Evolutionary conservation across 2,797 vertebrate genomes (phyloP).

Genomic region (Gymnopithys bicolor): DNA sequence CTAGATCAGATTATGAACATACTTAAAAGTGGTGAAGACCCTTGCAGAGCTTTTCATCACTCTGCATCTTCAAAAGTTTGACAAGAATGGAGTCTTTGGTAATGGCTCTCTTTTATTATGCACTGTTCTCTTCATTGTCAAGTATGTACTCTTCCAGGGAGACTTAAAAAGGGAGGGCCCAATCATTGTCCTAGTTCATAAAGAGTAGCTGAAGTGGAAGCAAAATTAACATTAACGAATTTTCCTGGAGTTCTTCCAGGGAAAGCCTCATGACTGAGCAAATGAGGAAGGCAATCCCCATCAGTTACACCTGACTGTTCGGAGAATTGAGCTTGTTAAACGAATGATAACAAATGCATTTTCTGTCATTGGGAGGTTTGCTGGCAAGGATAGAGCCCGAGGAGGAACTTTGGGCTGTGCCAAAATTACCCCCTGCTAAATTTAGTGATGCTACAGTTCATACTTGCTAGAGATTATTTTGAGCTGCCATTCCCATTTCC

Average conservation of each 20-base stretch:
- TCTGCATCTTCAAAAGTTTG: not conserved
- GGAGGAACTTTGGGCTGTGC: not conserved
- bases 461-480: not conserved
- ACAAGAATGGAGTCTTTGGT: not conserved
- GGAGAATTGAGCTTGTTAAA: not conserved
- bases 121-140: not conserved
- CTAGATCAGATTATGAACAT: not conserved
- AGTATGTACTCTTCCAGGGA: not conserved
- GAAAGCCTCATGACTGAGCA: not conserved
- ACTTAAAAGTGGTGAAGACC: not conserved
- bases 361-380: not conserved
- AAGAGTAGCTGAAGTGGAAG: not conserved
- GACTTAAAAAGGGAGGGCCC: not conserved
- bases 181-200: not conserved
- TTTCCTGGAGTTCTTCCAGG: not conserved
- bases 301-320: not conserved
- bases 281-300: not conserved
- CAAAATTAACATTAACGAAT: not conserved
- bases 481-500: not conserved
- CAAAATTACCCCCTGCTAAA: not conserved
- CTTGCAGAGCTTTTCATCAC: not conserved
- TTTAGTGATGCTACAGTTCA: not conserved
- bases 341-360: slow-evolving; percentile 14
- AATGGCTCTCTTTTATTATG: not conserved
- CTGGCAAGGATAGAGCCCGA: not conserved